Conservation (phyloP, 1,140 invertebrate genomes). For the Drosophila bifasciata region DNA sequence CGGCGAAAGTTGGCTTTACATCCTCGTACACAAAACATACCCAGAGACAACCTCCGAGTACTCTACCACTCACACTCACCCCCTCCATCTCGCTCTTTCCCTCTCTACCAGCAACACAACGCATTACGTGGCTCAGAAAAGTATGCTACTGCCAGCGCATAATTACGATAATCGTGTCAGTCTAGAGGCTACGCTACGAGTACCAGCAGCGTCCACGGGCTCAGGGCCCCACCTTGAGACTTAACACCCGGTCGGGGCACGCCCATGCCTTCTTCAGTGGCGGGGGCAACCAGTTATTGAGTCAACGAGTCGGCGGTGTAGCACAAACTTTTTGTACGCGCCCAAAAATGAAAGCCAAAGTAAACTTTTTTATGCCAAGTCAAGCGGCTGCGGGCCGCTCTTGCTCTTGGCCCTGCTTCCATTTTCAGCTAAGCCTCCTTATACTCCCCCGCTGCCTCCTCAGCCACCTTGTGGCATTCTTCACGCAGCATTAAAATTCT, state of each 20-base stretch:
- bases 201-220: constrained; percentile 29
- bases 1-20: constrained; percentile 66
- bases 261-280: constrained; percentile 20
- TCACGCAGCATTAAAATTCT: constrained; percentile 78
- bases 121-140: constrained; percentile 64
- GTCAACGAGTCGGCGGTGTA: constrained; percentile 74
- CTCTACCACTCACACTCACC: constrained; percentile 32
- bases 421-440: not conserved
- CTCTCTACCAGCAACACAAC: constrained; percentile 19
- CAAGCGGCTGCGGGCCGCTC: constrained; percentile 37
- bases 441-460: not conserved
- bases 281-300: constrained; percentile 67
- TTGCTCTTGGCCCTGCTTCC: constrained; percentile 2
- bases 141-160: constrained; percentile 78
- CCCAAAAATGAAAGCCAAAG: constrained; percentile 56
- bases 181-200: constrained; percentile 34
- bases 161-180: constrained; percentile 82
- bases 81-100: too few species aligned
- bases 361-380: constrained; percentile 76
- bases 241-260: constrained; percentile 14
- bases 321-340: constrained; percentile 71
- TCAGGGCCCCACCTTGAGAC: constrained; percentile 38
- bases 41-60: constrained; percentile 17
- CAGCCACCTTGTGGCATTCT: constrained; percentile 49
- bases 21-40: constrained; percentile 35